These are phyloP conservation scores for Mus spretus DNA, from an alignment of 2,797 vertebrate genomes.

Conservation along the genomic window DNA sequence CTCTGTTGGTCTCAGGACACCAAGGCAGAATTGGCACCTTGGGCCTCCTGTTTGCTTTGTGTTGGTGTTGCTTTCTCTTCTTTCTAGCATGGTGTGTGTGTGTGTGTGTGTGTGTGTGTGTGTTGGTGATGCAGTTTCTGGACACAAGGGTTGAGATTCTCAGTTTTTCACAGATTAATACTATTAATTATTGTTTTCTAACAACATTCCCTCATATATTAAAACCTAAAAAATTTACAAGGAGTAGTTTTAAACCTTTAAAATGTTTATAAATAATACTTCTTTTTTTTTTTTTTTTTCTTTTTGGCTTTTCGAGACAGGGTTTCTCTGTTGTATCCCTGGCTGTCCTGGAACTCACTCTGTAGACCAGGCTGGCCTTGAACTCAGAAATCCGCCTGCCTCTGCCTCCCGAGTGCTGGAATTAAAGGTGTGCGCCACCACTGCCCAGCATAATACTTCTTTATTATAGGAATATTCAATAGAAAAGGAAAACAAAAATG, in stretches of 20 bases:
- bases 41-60: slow-evolving; percentile 44
- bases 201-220: not conserved
- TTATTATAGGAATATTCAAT: slow-evolving; percentile 23
- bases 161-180: slow-evolving; percentile 33
- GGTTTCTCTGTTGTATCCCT: too few species aligned
- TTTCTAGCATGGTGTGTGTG: rapidly evolving
- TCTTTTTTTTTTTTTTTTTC: slow-evolving; percentile 10
- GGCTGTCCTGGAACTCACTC: too few species aligned
- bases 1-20: slow-evolving; percentile 67
- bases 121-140: not conserved
- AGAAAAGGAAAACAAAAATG: slow-evolving; percentile 50
- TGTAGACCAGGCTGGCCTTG: too few species aligned
- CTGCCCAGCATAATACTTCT: not conserved
- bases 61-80: not conserved
- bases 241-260: slow-evolving; percentile 47
- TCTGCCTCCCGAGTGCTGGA: too few species aligned
- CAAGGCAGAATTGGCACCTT: slow-evolving; percentile 68
- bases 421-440: too few species aligned
- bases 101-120: not conserved
- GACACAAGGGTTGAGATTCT: not conserved
- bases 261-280: slow-evolving; percentile 13
- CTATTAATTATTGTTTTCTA: not conserved
- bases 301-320: too few species aligned
- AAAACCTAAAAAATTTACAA: slow-evolving; percentile 31
- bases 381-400: too few species aligned